Base-by-base conservation (phyloP, 2,797 vertebrate genomes). In the Chelidonichthys spinosus region DNA sequence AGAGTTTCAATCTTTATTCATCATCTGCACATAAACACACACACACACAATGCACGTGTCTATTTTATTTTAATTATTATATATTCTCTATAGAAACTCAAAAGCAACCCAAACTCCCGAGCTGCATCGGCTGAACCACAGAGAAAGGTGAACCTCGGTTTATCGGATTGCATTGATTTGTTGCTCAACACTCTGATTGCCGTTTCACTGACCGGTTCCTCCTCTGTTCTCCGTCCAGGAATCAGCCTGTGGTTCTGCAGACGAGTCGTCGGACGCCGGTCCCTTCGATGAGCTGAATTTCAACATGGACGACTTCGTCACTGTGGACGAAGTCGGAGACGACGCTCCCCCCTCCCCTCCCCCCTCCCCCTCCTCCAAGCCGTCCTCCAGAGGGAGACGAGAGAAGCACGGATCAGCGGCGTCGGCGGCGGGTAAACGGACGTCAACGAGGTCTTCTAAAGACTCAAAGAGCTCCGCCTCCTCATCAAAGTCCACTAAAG, bases 261-360 rank as follows among this genome's bases (percentile, higher is more conserved):
- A 76, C 3, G 90, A 93, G 53, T 90, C 94, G 4, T 60, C 46
- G 3, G 49, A 50, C 0, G 8, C 15, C 11, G 6, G 3, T 54
- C 6, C 54, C 0, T 96, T 96, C 44, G 60, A 84, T 1, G 60
- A 69, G 35, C n/a, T 39, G 7, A 40, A 56, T 15, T 91, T 94
- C 55, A 94, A 97, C 89, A 89, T 97, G 85, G 96, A 96, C 14
- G 96, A 97, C 78, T 98, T 97, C 83, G 96, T 98, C 42, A 98
- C 96, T 0, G 95, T 98, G 81, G 97, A 98, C 60, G 97, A 99
- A 83, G 94, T 98, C 1, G 82, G 93, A 7, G 96, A 97, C n/a
- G 63, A 63, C 6, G 35, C 8, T 0, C 18, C 18, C 13, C 5
- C 67, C 0, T 4, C 53, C 3, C 33, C 14, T 11, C 11, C 11